Conservation (phyloP, 2,113 vertebrate species). For the Sebastes fasciatus region DNA sequence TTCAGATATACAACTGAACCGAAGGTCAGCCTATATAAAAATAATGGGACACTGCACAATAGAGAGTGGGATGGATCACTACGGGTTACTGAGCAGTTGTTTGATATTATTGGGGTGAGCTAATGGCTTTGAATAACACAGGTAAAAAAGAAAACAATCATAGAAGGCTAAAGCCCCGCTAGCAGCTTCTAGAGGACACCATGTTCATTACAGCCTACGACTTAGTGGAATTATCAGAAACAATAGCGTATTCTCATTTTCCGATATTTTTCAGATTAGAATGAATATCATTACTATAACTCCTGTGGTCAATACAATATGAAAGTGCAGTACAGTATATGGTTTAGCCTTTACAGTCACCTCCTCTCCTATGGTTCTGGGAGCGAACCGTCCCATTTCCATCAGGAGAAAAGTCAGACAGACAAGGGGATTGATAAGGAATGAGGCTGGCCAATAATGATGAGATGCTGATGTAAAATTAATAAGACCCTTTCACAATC, state of each 20-base stretch:
- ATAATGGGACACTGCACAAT: slow-evolving; percentile 22
- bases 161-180: background rate
- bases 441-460: slow-evolving; percentile 58
- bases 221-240: background rate
- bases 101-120: background rate
- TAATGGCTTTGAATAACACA: slow-evolving; percentile 5
- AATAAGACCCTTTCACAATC: slow-evolving; percentile 70
- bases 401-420: slow-evolving; percentile 22
- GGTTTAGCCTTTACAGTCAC: background rate
- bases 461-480: slow-evolving; percentile 80
- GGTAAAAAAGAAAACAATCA: background rate
- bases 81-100: slow-evolving; percentile 11
- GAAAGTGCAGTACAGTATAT: background rate
- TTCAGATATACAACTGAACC: slow-evolving; percentile 7
- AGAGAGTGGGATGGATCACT: slow-evolving; percentile 1
- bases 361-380: slow-evolving; percentile 6
- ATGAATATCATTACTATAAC: background rate
- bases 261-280: background rate
- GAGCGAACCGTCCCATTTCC: slow-evolving; percentile 15
- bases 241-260: too few relatives aligned
- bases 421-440: slow-evolving; percentile 38
- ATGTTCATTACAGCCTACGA: background rate
- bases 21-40: slow-evolving; percentile 30
- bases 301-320: background rate
- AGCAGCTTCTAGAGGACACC: background rate